Conservation (phyloP, 2,888 invertebrate species). For the Eupithecia insigniata region DNA sequence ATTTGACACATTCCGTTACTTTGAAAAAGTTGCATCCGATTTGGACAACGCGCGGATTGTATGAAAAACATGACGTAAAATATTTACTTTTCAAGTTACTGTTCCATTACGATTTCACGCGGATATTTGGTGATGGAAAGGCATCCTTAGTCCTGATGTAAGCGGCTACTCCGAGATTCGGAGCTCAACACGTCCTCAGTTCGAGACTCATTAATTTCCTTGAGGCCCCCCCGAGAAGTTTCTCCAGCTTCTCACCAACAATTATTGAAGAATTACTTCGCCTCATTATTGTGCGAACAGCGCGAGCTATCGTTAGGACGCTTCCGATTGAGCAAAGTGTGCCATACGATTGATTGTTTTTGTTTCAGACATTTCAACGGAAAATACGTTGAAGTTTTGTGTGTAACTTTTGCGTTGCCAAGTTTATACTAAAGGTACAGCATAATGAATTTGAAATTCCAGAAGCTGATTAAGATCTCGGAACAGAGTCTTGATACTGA, state of each 20-base stretch:
- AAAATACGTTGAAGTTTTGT: conserved; percentile 1
- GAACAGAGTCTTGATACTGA: background rate
- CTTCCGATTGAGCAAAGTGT: conserved; percentile 60
- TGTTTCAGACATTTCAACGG: conserved; percentile 37
- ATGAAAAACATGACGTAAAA: no score
- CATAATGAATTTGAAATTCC: background rate
- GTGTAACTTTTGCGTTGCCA: conserved; percentile 3
- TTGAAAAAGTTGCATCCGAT: background rate
- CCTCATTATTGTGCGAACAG: conserved; percentile 69
- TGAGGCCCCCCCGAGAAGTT: conserved; percentile 76
- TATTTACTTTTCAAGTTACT: no score
- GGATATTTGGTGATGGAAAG: background rate
- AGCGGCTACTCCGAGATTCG: conserved; percentile 81
- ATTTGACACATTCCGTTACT: no score
- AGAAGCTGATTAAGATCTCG: background rate
- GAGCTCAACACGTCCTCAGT: conserved; percentile 77
- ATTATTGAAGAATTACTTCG: conserved; percentile 79
- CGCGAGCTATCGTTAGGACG: conserved; percentile 58
- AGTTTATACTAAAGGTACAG: conserved; percentile 1
- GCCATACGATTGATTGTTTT: conserved; percentile 59
- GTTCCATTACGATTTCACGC: no score
- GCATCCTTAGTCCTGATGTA: background rate
- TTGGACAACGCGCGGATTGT: background rate
- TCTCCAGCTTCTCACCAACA: conserved; percentile 71
- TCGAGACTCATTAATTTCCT: conserved; percentile 83